Evolutionary conservation across 2,797 vertebrate species (phyloP).

Genomic region (Micromesistius poutassou): DNA sequence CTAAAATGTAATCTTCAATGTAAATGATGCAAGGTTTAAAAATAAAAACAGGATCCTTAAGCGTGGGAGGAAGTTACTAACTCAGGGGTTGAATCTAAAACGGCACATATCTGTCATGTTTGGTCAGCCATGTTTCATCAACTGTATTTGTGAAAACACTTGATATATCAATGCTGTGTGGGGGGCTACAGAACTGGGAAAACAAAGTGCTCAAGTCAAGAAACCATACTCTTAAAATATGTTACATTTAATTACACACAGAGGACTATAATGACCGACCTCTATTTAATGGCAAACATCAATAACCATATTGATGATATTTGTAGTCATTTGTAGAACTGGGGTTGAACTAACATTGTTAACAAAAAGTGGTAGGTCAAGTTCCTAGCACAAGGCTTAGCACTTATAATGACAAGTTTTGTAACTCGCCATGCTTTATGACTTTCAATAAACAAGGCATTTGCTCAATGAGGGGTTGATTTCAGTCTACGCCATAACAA

Average conservation of each 20-base stretch:
- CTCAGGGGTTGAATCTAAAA: neutral
- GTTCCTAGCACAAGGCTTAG: neutral
- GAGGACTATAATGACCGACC: neutral
- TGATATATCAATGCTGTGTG: neutral
- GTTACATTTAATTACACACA: neutral
- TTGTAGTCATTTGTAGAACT: neutral
- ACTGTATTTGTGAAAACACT: neutral
- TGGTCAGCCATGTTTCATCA: neutral
- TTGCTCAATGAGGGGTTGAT: neutral
- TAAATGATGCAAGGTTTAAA: constrained; percentile 1
- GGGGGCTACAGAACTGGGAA: neutral
- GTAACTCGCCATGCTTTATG: too few relatives aligned
- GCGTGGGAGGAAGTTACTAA: constrained; percentile 1
- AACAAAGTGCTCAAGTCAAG: neutral
- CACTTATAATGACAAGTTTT: neutral
- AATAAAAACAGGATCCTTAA: constrained; percentile 6
- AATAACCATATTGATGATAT: neutral
- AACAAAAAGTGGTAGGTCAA: neutral
- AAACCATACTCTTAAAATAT: too few relatives aligned
- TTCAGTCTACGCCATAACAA: neutral
- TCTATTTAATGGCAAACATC: neutral
- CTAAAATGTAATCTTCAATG: constrained; percentile 3
- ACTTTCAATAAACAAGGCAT: neutral
- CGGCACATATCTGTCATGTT: constrained; percentile 2
- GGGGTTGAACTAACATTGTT: neutral